Percentiles rank a stretch among this genome's conserved stretches.
These are phyloP conservation scores for Falcunculus frontatus DNA, from an alignment of 2,113 vertebrate genomes.

Conservation along the genomic window DNA sequence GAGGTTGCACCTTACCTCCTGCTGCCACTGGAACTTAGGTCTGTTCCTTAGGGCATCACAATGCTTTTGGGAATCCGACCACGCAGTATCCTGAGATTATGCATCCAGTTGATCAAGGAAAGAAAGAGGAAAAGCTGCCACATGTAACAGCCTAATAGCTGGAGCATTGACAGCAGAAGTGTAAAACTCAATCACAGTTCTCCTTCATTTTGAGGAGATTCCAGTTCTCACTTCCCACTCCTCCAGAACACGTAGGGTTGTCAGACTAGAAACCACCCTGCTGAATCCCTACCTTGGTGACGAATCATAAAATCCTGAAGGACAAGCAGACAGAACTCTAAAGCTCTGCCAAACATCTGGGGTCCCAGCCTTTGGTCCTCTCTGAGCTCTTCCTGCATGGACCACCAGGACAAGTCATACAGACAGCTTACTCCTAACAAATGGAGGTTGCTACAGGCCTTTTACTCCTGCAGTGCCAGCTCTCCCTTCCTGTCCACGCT, in stretches of 20 bases:
- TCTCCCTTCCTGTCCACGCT: not conserved
- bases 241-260: not conserved
- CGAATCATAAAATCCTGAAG: not conserved
- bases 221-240: slow-evolving; percentile 6
- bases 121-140: not conserved
- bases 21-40: not conserved
- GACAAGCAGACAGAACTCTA: not conserved
- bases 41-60: not conserved
- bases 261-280: not conserved
- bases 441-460: not conserved
- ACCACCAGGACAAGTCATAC: not conserved
- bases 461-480: not conserved
- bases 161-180: not conserved
- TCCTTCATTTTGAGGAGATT: slow-evolving; percentile 16
- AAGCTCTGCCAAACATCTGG: not conserved
- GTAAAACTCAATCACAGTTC: not conserved
- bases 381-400: not conserved
- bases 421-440: not conserved
- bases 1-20: not conserved
- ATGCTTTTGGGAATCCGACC: not conserved
- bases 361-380: not conserved
- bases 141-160: not conserved
- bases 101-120: not conserved
- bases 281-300: not conserved
- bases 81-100: not conserved